Base-by-base conservation (phyloP, 2,888 invertebrate species). In the Heterodera filipjevi region DNA sequence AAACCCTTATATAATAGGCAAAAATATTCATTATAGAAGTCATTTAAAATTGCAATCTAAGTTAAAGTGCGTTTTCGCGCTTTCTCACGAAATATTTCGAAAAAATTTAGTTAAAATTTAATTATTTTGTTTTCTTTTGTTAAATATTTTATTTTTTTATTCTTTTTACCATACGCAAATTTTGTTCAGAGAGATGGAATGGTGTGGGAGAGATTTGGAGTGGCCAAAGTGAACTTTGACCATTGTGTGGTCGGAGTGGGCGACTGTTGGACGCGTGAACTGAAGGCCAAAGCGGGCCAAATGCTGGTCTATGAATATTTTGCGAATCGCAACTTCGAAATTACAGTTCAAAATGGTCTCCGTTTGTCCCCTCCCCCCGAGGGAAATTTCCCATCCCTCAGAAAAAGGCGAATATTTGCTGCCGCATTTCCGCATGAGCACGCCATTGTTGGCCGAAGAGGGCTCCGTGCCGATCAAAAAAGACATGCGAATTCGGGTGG, bases 241-340 rank as follows among this genome's bases (percentile, higher is more conserved):
- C 72, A 53, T 32, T 30, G 70, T 53, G 46, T 68, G 5, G 71
- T 82, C 33, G 66, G 68, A 59, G 70, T 77, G 35, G 76, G 77
- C 30, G 81, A 85, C 16, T 64, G 44, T 19, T 85, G 79, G 72
- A 66, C 44, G 16, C 53, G 75, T 39, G 77, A 53, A 35, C 73
- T 81, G 71, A 74, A 80, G 14, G 82, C 70, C n/a, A 74, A 79
- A 10, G 73, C 70, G 6, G 83, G 83, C 6, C 85, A 83, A 59
- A 74, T 35, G 44, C 72, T 83, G 30, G n/a, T 83, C 32, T 83
- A 82, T 66, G 85, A 83, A 68, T 83, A 77, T 49, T 70, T 49
- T 49, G 70, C 82, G 22, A 83, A 85, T 72, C 68, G 83, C 70
- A 85, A 83, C 49, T 85, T 83, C 68, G 83, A 85, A 80, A 53